phyloP scores from a whole-genome alignment of 92 coral and sea anemone genomes.

The Bergia sp. region DNA sequence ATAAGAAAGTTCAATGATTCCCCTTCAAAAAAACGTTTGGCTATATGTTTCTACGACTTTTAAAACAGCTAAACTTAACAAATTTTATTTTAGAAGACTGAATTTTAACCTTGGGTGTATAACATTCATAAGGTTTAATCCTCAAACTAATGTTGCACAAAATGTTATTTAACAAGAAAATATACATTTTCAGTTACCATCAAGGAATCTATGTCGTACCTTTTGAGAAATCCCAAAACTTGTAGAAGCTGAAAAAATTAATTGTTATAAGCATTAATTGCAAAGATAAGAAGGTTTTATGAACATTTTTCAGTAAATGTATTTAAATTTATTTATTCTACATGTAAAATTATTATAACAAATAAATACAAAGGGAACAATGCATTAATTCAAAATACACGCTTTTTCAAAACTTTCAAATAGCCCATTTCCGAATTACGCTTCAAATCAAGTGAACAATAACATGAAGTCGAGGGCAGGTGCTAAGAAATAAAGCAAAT shows the following conservation, averaged over 20 bases:
- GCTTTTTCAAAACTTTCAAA: too few relatives aligned
- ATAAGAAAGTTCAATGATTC: neutral
- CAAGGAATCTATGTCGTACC: slow-evolving; percentile 43
- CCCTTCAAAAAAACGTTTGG: neutral
- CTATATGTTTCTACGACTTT: neutral
- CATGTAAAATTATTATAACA: too few relatives aligned
- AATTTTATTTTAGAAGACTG: neutral
- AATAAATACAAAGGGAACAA: too few relatives aligned
- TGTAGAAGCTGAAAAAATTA: slow-evolving; percentile 59
- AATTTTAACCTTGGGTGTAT: too few relatives aligned
- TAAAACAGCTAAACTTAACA: neutral
- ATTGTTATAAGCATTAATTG: neutral
- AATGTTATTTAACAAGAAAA: neutral
- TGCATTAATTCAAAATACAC: too few relatives aligned
- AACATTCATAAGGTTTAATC: too few relatives aligned
- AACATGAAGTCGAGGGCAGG: too few relatives aligned
- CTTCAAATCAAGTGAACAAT: too few relatives aligned
- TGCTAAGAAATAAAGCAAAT: too few relatives aligned
- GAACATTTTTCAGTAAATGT: neutral
- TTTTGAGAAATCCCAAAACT: slow-evolving; percentile 73
- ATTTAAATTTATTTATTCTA: too few relatives aligned
- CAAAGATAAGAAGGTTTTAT: neutral
- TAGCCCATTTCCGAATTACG: too few relatives aligned
- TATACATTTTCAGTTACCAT: neutral
- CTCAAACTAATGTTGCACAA: neutral